Conservation (phyloP, 1,140 invertebrate genomes). For the Limonius californicus region DNA sequence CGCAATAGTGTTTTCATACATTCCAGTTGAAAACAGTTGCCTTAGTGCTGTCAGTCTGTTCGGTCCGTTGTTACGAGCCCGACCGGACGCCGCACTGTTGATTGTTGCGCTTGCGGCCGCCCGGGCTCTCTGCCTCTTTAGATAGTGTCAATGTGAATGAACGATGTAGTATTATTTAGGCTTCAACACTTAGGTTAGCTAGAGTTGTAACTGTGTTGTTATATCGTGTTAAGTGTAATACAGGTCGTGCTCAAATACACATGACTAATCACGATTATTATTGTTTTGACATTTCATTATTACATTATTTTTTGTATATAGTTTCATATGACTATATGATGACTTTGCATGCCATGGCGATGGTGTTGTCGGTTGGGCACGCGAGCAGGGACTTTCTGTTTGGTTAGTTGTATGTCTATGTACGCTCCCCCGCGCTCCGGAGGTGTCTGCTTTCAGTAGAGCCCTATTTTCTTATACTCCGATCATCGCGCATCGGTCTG, state of each 20-base stretch:
- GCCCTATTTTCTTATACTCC: conserved; percentile 42
- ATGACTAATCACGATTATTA: conserved; percentile 45
- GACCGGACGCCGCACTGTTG: conserved; percentile 22
- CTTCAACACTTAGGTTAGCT: conserved; percentile 49
- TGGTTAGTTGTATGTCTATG: conserved; percentile 25
- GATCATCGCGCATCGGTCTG: conserved; percentile 40
- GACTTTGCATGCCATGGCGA: neutral
- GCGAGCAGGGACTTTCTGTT: conserved; percentile 7
- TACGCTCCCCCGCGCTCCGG: too few species aligned
- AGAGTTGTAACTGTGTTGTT: conserved; percentile 49
- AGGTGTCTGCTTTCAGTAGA: conserved; percentile 44
- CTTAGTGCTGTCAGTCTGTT: conserved; percentile 36
- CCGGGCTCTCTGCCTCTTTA: conserved; percentile 13
- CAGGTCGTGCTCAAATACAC: conserved; percentile 48
- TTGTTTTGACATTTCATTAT: conserved; percentile 40
- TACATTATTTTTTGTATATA: conserved; percentile 36
- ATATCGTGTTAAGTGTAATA: conserved; percentile 47
- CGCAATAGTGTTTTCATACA: conserved; percentile 46
- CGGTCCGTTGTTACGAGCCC: conserved; percentile 17
- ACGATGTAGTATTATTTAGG: conserved; percentile 47
- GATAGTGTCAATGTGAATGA: conserved; percentile 40
- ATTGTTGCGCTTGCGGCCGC: conserved; percentile 22
- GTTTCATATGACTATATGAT: conserved; percentile 19
- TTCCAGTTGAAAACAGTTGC: conserved; percentile 48
- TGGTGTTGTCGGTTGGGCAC: neutral